A percentile compares a stretch with the other conserved stretches of the same genome.
These are phyloP conservation scores for Valencia hispanica DNA, from an alignment of 2,797 vertebrate genomes.

Conservation along the genomic window DNA sequence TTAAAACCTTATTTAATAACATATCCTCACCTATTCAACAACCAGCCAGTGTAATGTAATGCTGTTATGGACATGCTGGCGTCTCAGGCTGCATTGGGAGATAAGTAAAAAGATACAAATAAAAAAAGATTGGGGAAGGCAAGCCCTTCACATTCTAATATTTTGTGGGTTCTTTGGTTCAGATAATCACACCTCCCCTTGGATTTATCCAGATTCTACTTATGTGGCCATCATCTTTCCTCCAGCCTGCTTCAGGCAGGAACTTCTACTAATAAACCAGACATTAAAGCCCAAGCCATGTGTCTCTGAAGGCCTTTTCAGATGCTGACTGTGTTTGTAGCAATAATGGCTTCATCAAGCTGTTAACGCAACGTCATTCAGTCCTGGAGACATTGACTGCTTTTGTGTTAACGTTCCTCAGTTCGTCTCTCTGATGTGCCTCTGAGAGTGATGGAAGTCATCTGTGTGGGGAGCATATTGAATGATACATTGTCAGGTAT, in stretches of 20 bases:
- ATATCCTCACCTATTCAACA: not conserved
- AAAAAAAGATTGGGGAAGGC: not conserved
- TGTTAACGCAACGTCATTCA: not conserved
- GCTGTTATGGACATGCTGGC: not conserved
- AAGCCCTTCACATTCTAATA: not conserved
- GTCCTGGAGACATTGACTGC: not conserved
- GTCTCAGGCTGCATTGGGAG: constrained; percentile 17
- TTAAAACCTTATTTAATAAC: not conserved
- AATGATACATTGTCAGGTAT: not conserved
- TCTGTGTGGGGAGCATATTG: not conserved
- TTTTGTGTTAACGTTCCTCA: not conserved
- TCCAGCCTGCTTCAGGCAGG: not conserved
- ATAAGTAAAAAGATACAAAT: not conserved
- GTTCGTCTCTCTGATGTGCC: not conserved
- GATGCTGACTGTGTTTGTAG: not conserved
- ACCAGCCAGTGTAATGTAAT: not conserved
- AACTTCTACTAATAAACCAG: constrained; percentile 1
- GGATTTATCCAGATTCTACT: not conserved
- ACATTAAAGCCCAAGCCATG: not conserved
- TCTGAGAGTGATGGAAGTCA: not conserved
- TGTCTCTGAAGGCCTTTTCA: constrained; percentile 1
- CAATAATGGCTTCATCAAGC: constrained; percentile 5
- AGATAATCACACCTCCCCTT: not conserved
- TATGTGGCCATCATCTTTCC: not conserved
- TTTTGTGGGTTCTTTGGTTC: not conserved